Percentiles rank a stretch among this genome's conserved stretches.
These are phyloP conservation scores for Diogma glabrata DNA, from an alignment of 2,888 invertebrate species.

Conservation along the genomic window DNA sequence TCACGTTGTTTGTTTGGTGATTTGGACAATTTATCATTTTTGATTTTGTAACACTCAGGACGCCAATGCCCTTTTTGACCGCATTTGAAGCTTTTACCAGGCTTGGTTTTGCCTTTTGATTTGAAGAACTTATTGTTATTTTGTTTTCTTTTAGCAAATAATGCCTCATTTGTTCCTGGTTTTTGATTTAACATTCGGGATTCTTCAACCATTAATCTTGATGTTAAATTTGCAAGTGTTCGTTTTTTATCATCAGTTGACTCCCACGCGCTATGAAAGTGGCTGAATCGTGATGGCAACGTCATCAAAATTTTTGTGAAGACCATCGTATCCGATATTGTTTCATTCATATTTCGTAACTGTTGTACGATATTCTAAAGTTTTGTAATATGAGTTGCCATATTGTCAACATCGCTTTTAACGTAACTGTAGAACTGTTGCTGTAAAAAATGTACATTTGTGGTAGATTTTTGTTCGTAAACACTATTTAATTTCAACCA, in stretches of 20 bases:
- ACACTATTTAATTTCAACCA: constrained; percentile 18
- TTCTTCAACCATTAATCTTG: constrained; percentile 9
- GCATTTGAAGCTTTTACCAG: constrained; percentile 18
- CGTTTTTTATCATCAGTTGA: constrained; percentile 19
- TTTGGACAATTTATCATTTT: constrained; percentile 4
- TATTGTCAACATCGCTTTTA: constrained; percentile 15
- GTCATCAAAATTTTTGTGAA: constrained; percentile 19
- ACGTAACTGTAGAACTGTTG: constrained; percentile 18
- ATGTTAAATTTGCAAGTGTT: constrained; percentile 21
- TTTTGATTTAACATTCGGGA: constrained; percentile 19
- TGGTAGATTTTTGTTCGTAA: constrained; percentile 20
- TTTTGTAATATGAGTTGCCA: constrained; percentile 17
- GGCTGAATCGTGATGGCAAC: constrained; percentile 19
- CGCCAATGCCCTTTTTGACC: constrained; percentile 19
- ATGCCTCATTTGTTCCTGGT: constrained; percentile 12
- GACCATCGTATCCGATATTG: no score
- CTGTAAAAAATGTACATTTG: constrained; percentile 22
- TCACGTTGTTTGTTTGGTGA: neutral
- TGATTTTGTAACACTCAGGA: constrained; percentile 16
- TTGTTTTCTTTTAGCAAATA: neutral
- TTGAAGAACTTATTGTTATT: neutral
- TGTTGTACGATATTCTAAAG: constrained; percentile 15
- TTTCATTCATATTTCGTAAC: constrained; percentile 15
- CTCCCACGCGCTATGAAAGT: no score
- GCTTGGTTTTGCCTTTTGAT: neutral